Base-by-base conservation (phyloP, 30 jellyfish, hydroid and myxozoan species). In the Pelagia noctiluca region DNA sequence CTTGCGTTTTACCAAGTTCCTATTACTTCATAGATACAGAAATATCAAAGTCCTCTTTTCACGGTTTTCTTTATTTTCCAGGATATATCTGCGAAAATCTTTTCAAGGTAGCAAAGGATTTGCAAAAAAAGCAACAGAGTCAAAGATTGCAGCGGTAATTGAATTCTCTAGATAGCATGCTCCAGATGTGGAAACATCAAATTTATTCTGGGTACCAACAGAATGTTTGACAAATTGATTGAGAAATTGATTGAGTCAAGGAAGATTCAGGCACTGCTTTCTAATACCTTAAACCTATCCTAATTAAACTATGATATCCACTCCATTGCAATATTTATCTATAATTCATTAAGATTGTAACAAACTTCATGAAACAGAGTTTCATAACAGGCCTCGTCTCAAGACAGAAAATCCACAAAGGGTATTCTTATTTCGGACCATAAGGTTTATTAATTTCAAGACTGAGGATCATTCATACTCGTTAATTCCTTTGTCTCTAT, bases 31-130 rank as follows among this genome's bases (percentile, higher is more conserved):
- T 42, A 42, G 8, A 42, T 16, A 5, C 8, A 5, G 16, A 5
- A 16, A 42, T 16, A 8, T 16, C 8, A 42, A 8, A 42, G 16
- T 73, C 50, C 11, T 73, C 29, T 42, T 26, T 3, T 37, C 24
- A 18, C 26, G 32, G 35, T 26, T 46, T 73, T 46, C 2, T 36
- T 61, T 37, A 5, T 3, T 8, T 46, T 24, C 8, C 79, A 79
- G 90, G 42, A 31, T 12, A 12, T 46, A 37, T 19, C 62, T 24
- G 23, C 73, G 29, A 66, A 80, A 80, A 61, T 18, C 91, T 0
- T 76, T 80, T 23, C 91, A 60, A 35, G 66, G 67, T 47, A 80
- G 91, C 35, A 80, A 49, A 67, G 91, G 91, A 46, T 80, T 80
- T 24, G 91, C 72, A 29, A 80, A 35, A 36, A 29, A 23, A 13